Percentiles rank a stretch among this genome's conserved stretches.
Evolutionary conservation across 2,113 vertebrate genomes (phyloP).

Genomic region (Delphinapterus leucas): DNA sequence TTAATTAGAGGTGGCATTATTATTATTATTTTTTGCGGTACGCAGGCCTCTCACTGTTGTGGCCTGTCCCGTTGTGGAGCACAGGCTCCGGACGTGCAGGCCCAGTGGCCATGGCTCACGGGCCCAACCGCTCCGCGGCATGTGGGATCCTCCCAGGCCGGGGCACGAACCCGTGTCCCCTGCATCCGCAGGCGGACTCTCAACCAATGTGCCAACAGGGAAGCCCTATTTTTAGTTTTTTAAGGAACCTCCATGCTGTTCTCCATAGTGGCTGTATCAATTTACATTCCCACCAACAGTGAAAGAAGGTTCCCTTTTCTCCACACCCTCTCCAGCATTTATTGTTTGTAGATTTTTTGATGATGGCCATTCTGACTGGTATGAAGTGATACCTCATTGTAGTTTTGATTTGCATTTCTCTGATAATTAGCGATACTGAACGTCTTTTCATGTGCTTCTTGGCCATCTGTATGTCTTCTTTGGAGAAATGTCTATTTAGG

Average conservation of each 20-base stretch:
- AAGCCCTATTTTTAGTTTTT: neutral
- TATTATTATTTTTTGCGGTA: neutral
- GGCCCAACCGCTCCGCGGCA: too few species aligned
- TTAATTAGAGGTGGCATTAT: neutral
- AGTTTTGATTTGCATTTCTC: neutral
- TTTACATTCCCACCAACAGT: neutral
- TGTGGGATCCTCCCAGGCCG: too few species aligned
- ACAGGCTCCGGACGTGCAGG: too few species aligned
- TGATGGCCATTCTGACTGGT: neutral
- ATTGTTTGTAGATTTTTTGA: neutral
- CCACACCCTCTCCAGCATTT: neutral
- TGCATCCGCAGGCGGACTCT: too few species aligned
- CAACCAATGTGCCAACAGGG: too few species aligned
- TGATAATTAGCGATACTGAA: neutral
- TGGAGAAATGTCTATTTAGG: neutral
- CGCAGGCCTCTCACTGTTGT: too few species aligned
- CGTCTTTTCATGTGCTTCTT: neutral
- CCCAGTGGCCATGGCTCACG: too few species aligned
- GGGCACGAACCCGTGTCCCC: too few species aligned
- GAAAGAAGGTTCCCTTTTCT: neutral
- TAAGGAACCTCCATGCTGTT: neutral
- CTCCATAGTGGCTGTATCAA: neutral
- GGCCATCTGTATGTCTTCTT: neutral
- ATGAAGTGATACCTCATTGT: neutral
- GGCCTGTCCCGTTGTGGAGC: too few species aligned